Evolutionary conservation across 2,797 vertebrate genomes (phyloP).

Genomic region (Stomatorhinus walkeri): DNA sequence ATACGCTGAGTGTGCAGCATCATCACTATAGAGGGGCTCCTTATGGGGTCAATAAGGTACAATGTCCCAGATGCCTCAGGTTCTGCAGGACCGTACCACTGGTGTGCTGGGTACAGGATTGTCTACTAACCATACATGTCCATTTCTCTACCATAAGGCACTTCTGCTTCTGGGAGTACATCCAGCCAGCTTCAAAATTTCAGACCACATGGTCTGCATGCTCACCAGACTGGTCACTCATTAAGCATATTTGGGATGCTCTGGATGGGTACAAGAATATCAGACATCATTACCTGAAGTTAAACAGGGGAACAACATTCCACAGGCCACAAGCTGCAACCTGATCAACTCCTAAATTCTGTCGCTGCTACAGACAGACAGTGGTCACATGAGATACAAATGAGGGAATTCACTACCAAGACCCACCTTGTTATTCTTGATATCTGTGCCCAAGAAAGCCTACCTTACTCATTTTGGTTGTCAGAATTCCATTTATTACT

Average conservation of each 20-base stretch:
- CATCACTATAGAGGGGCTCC: background rate
- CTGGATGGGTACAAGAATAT: background rate
- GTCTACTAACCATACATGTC: background rate
- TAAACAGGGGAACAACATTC: background rate
- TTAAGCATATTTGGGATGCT: background rate
- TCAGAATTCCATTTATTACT: background rate
- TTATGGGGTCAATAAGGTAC: background rate
- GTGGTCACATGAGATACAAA: background rate
- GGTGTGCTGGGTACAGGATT: background rate
- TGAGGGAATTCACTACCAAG: background rate
- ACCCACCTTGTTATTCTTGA: background rate
- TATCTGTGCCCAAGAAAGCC: background rate
- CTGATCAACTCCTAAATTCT: background rate
- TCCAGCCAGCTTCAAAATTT: background rate
- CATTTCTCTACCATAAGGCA: background rate
- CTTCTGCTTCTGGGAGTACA: background rate
- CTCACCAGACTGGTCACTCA: background rate
- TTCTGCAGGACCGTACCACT: background rate
- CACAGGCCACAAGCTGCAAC: background rate
- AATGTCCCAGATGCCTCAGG: background rate
- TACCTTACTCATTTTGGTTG: background rate
- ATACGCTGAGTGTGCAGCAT: background rate
- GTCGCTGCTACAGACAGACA: background rate
- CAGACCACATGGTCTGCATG: background rate
- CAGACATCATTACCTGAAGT: background rate